These are phyloP conservation scores for Drosophila albomicans DNA, from an alignment of 1,140 invertebrate species.

Conservation along the genomic window DNA sequence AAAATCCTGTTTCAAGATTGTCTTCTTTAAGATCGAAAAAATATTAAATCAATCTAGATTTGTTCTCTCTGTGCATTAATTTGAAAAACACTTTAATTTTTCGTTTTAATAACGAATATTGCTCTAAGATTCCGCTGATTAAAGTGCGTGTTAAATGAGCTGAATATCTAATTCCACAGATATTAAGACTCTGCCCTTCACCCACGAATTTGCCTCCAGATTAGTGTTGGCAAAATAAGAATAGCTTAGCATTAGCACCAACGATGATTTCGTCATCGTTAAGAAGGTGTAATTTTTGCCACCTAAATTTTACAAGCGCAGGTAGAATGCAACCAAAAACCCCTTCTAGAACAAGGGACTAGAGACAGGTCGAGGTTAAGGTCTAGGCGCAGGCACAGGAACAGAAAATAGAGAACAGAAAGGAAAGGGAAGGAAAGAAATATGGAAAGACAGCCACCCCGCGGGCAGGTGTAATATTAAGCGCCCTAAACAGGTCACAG, in stretches of 20 bases:
- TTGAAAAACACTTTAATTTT: no score
- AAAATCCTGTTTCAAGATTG: no score
- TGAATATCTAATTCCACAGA: no score
- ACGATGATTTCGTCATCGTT: background rate
- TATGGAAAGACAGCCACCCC: conserved; percentile 3
- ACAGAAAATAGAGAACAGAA: no score
- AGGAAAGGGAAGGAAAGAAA: no score
- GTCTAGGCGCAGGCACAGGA: background rate
- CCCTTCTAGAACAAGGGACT: conserved; percentile 7
- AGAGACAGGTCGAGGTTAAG: background rate
- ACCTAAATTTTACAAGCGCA: conserved; percentile 5
- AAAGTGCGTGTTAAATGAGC: no score
- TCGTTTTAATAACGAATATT: no score
- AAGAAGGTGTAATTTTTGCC: background rate
- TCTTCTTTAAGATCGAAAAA: no score
- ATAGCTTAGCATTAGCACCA: background rate
- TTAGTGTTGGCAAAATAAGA: conserved; percentile 1
- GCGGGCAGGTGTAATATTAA: conserved; percentile 44
- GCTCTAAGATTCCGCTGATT: no score
- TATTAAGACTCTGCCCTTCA: background rate
- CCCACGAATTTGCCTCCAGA: background rate
- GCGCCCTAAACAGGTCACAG: conserved; percentile 24
- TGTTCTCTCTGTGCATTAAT: no score
- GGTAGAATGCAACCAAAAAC: conserved; percentile 11
- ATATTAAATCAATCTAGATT: no score